Conservation (phyloP, 92 coral and sea anemone species). For the Phenganax stokvisi region DNA sequence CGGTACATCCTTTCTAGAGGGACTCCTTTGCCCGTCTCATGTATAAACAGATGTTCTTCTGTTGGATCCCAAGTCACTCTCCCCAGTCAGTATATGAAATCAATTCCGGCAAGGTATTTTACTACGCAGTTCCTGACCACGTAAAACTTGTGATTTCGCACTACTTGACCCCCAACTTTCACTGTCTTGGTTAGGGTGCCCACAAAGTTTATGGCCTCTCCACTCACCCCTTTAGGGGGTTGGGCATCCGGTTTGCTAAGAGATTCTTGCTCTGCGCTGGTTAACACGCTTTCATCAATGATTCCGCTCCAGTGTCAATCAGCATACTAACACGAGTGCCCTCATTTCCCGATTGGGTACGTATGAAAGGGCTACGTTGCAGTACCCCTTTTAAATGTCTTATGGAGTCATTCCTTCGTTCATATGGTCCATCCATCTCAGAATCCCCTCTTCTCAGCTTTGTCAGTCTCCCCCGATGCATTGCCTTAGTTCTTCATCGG, state of each 20-base stretch:
- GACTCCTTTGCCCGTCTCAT: conserved; percentile 7
- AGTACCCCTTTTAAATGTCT: conserved; percentile 3
- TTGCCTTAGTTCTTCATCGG: conserved; percentile 1
- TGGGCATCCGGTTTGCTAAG: neutral
- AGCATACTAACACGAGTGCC: neutral
- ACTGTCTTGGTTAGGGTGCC: conserved; percentile 26
- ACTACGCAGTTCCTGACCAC: conserved; percentile 1
- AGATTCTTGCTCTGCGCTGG: neutral
- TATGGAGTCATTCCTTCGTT: neutral
- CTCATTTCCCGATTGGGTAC: conserved; percentile 9
- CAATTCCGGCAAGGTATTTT: conserved; percentile 19
- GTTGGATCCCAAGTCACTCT: conserved; percentile 20
- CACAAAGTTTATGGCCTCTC: conserved; percentile 18
- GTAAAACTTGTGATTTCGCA: conserved; percentile 8
- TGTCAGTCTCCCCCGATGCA: neutral
- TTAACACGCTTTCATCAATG: conserved; percentile 9
- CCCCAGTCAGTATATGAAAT: conserved; percentile 17
- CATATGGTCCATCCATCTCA: conserved; percentile 23
- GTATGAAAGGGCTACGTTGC: conserved; percentile 17
- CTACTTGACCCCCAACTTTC: conserved; percentile 22
- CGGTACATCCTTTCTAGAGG: conserved; percentile 8
- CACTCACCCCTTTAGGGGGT: conserved; percentile 19
- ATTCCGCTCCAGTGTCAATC: conserved; percentile 23
- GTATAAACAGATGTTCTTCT: neutral
- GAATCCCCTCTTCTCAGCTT: conserved; percentile 19